Conservation (phyloP, 2,797 vertebrate genomes). For the Oophaga sylvatica region DNA sequence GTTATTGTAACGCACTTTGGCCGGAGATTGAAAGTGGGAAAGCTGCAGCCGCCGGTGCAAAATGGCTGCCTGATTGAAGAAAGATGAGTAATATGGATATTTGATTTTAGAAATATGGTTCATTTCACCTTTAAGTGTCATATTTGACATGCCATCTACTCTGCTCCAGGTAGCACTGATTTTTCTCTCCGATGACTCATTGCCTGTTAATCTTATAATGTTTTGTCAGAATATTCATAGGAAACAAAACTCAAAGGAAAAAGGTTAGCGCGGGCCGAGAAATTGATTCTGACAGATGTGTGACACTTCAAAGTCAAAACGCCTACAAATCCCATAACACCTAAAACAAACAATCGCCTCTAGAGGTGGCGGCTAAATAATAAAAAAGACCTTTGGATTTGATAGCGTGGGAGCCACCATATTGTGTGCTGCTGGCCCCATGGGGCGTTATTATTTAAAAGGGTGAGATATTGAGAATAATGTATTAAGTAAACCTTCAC, state of each 20-base stretch:
- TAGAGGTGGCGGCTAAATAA: conserved; percentile 5
- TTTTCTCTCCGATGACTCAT: conserved; percentile 12
- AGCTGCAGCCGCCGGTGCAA: neutral
- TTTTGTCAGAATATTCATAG: conserved; percentile 51
- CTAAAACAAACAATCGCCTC: conserved; percentile 31
- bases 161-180: conserved; percentile 21
- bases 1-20: too few species aligned
- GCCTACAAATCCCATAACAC: conserved; percentile 23
- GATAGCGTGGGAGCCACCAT: neutral
- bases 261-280: conserved; percentile 31
- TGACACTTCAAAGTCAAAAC: conserved; percentile 50
- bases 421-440: neutral
- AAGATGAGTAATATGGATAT: neutral
- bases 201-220: conserved; percentile 53
- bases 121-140: neutral
- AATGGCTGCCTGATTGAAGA: neutral
- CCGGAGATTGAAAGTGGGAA: neutral
- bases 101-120: neutral
- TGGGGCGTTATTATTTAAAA: conserved; percentile 12
- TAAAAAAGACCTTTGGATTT: neutral
- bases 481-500: neutral
- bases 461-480: neutral
- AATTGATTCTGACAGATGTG: conserved; percentile 57
- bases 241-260: conserved; percentile 53
- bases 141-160: neutral